Conservation (phyloP, 2,888 invertebrate genomes). For the Drosophila mayaguana region DNA sequence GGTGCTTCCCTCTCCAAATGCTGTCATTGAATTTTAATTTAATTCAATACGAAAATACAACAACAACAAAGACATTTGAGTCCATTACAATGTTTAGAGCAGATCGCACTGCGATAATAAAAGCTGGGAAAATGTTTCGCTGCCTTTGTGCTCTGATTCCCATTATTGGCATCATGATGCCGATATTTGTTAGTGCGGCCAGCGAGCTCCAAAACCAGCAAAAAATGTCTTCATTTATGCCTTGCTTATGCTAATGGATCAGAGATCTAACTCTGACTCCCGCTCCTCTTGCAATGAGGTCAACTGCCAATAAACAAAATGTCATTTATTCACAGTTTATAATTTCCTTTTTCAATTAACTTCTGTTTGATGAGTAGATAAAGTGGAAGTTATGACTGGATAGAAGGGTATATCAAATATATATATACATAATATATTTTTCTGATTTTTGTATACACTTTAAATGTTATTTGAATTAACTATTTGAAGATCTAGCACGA, state of each 20-base stretch:
- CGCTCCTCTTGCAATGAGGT: constrained; percentile 14
- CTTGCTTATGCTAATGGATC: constrained; percentile 74
- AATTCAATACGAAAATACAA: constrained; percentile 63
- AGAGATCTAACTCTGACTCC: constrained; percentile 28
- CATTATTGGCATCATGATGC: constrained; percentile 70
- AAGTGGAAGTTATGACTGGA: not conserved
- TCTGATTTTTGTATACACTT: no score
- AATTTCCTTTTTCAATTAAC: constrained; percentile 2
- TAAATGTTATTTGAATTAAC: no score
- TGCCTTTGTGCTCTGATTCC: constrained; percentile 75
- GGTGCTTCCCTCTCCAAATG: constrained; percentile 52
- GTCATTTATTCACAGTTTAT: not conserved
- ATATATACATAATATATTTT: no score
- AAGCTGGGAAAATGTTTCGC: constrained; percentile 75
- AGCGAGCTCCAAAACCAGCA: constrained; percentile 3
- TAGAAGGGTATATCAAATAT: not conserved
- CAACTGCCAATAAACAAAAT: constrained; percentile 10
- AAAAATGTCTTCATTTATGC: constrained; percentile 78
- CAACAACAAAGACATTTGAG: constrained; percentile 51
- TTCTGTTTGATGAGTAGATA: no score
- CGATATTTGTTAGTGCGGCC: constrained; percentile 51
- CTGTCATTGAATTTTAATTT: constrained; percentile 78
- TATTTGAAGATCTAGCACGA: no score
- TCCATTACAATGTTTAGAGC: constrained; percentile 64
- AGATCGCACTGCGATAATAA: constrained; percentile 72